Conservation (phyloP, 2,888 invertebrate species). For the Isoperla grammatica region DNA sequence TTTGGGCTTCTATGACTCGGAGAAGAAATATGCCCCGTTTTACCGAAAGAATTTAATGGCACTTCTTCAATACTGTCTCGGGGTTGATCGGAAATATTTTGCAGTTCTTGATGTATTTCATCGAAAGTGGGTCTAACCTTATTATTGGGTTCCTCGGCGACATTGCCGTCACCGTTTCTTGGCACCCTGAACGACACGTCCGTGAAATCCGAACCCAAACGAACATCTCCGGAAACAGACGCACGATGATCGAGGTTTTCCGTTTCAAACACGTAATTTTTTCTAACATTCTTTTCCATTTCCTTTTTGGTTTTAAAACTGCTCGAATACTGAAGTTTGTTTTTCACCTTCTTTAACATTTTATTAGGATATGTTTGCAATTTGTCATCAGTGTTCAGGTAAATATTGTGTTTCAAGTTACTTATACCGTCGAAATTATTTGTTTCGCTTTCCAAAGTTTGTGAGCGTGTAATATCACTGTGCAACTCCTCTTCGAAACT, state of each 20-base stretch:
- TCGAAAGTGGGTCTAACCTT: neutral
- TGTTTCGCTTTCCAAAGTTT: neutral
- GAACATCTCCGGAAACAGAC: neutral
- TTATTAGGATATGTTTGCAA: constrained; percentile 6
- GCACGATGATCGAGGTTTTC: neutral
- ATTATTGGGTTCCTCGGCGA: no score
- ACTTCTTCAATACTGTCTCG: neutral
- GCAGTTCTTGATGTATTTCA: neutral
- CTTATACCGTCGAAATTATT: no score
- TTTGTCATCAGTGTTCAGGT: neutral
- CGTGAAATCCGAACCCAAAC: no score
- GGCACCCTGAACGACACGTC: no score
- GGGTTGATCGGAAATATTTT: neutral
- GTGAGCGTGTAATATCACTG: neutral
- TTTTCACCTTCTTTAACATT: constrained; percentile 19
- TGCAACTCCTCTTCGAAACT: neutral
- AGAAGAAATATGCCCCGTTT: neutral
- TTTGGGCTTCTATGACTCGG: neutral
- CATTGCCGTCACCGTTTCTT: no score
- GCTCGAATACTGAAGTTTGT: constrained; percentile 21
- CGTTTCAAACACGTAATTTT: neutral
- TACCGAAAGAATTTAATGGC: neutral
- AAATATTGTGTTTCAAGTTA: neutral
- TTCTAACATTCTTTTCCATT: constrained; percentile 10
- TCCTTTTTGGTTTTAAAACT: constrained; percentile 28